phyloP scores from a whole-genome alignment of 2,888 invertebrate species.

The Lacanobia oleracea region DNA sequence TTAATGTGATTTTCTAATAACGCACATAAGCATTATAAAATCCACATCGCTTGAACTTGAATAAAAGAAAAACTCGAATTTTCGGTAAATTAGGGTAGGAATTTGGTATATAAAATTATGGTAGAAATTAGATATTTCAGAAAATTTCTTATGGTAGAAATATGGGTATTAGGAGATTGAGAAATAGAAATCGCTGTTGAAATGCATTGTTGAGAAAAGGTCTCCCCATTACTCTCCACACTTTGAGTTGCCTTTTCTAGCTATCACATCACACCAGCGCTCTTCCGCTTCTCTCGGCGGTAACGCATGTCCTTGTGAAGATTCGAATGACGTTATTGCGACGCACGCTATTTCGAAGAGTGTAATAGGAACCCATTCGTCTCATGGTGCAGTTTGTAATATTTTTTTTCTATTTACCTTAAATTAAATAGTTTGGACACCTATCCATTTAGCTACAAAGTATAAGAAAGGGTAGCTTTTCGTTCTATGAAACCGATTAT shows the following conservation, averaged over 20 bases:
- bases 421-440: too few relatives aligned
- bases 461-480: too few relatives aligned
- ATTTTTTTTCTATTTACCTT: too few relatives aligned
- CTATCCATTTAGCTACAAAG: too few relatives aligned
- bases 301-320: background rate
- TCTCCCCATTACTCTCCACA: background rate
- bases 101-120: background rate
- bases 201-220: background rate
- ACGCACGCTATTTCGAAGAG: too few relatives aligned
- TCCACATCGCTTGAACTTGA: background rate
- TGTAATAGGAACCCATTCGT: too few relatives aligned
- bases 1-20: background rate
- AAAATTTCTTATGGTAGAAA: too few relatives aligned
- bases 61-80: background rate
- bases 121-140: conserved; percentile 1
- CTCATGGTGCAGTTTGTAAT: too few relatives aligned
- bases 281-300: background rate
- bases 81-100: background rate
- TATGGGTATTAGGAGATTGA: too few relatives aligned
- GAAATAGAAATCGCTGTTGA: background rate
- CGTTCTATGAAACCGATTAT: too few relatives aligned
- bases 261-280: background rate
- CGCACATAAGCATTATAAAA: background rate
- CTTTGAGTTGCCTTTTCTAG: background rate
- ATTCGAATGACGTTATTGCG: too few relatives aligned